Base-by-base conservation (phyloP, 2,113 vertebrate species). In the Oryzias melastigma region DNA sequence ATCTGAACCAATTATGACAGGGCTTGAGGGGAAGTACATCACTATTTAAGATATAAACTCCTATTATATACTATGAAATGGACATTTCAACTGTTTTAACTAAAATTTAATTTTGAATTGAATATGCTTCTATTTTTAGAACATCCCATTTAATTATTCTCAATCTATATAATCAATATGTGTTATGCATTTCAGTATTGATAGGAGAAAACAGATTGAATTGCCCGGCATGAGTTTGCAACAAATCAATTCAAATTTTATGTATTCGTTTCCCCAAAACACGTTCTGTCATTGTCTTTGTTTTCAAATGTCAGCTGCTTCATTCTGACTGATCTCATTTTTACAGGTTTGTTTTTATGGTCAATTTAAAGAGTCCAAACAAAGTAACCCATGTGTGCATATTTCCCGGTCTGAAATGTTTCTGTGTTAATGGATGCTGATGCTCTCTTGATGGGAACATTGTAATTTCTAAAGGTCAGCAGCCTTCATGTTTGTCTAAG, bases 391-490 rank as follows among this genome's bases (percentile, higher is more conserved):
- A 71, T 46, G 49, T 64, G 50, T 66, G 51, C 43, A 40, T 27
- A 46, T 57, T 56, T 65, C 44, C 65, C 41, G 14, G 43, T 59
- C 52, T 73, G 41, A 62, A 81, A 75, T 71, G 35, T 58, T 74
- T 80, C 45, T 25, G 0, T 69, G 48, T 49, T 66, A 65, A 75
- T 77, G 58, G 56, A 67, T 55, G 71, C 60, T 83, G 70, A 78
- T 78, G 46, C 22, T 72, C 25, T 47, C 62, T 27, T 73, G 67
- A 84, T 78, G 65, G 52, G 56, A 75, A 75, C 46, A 56, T 62
- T 72, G 50, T 62, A 18, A 77, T 84, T 67, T 64, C 52, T 54
- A 85, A 86, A 89, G 85, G 89, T 89, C 88, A 90, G 45, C 27
- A 60, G 70, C 62, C 56, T 65, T 69, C 51, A 56, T 81, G 78